Conservation (phyloP, 2,888 invertebrate species). For the Malachius bipustulatus region DNA sequence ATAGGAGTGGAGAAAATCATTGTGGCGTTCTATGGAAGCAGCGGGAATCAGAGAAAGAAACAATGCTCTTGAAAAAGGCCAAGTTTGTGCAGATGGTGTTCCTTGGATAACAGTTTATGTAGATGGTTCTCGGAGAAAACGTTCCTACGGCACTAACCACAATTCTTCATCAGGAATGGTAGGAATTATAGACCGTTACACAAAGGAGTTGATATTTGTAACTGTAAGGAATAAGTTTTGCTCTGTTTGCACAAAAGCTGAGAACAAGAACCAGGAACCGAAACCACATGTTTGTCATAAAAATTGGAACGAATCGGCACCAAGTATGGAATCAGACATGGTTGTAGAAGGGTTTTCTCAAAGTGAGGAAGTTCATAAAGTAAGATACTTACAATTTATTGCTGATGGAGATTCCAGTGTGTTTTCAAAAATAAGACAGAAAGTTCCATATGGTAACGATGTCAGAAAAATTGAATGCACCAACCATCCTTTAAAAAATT, state of each 20-base stretch:
- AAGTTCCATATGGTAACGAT: slow-evolving; percentile 18
- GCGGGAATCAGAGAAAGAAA: slow-evolving; percentile 12
- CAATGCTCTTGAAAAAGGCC: slow-evolving; percentile 10
- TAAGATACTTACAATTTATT: slow-evolving; percentile 15
- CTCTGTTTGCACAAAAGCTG: slow-evolving; percentile 13
- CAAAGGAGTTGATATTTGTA: slow-evolving; percentile 16
- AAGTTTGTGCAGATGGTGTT: slow-evolving; percentile 15
- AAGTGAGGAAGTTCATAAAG: slow-evolving; percentile 16
- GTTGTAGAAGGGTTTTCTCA: slow-evolving; percentile 16
- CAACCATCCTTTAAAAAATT: slow-evolving; percentile 20
- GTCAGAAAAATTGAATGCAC: slow-evolving; percentile 19
- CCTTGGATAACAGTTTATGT: slow-evolving; percentile 20
- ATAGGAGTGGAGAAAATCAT: background rate
- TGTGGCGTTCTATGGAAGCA: slow-evolving; percentile 3
- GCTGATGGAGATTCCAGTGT: slow-evolving; percentile 20
- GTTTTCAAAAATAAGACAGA: slow-evolving; percentile 15
- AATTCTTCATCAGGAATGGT: slow-evolving; percentile 20
- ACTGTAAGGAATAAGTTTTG: slow-evolving; percentile 21
- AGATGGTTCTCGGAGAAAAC: slow-evolving; percentile 21
- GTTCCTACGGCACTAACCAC: slow-evolving; percentile 19
- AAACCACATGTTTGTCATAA: slow-evolving; percentile 14
- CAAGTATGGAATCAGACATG: slow-evolving; percentile 19
- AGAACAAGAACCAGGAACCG: background rate
- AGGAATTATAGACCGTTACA: slow-evolving; percentile 18
- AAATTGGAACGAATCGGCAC: slow-evolving; percentile 17